phyloP scores from a whole-genome alignment of 2,888 invertebrate species.

The Lingula anatina region DNA sequence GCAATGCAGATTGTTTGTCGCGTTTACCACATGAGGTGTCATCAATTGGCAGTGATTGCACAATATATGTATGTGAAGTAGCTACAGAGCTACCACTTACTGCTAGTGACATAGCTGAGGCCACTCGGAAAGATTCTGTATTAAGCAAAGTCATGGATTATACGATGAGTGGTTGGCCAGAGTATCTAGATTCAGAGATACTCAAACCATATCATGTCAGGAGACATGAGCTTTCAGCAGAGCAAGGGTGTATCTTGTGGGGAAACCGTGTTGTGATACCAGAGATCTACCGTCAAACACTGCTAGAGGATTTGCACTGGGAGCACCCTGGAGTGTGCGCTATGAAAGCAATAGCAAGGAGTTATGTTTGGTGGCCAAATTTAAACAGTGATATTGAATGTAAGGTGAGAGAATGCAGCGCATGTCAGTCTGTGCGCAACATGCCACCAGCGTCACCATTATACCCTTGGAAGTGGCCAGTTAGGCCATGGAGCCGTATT shows the following conservation, averaged over 20 bases:
- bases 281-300: neutral
- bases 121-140: too few species aligned
- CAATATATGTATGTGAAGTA: too few species aligned
- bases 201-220: constrained; percentile 2
- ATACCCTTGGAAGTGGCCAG: constrained; percentile 10
- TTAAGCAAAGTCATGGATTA: too few species aligned
- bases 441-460: constrained; percentile 7
- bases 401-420: constrained; percentile 1
- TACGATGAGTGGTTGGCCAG: too few species aligned
- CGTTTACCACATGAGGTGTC: too few species aligned
- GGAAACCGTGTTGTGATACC: constrained; percentile 9
- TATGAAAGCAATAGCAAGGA: neutral
- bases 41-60: too few species aligned
- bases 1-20: constrained; percentile 41
- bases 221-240: constrained; percentile 1
- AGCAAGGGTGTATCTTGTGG: constrained; percentile 5
- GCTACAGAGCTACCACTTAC: too few species aligned
- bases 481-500: constrained; percentile 5
- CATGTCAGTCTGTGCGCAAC: constrained; percentile 2
- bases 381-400: neutral
- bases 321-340: neutral
- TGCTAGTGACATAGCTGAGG: too few species aligned
- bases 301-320: constrained; percentile 6
- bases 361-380: neutral
- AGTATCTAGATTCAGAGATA: too few species aligned